Base-by-base conservation (phyloP, 2,888 invertebrate species). In the Acheta domesticus region DNA sequence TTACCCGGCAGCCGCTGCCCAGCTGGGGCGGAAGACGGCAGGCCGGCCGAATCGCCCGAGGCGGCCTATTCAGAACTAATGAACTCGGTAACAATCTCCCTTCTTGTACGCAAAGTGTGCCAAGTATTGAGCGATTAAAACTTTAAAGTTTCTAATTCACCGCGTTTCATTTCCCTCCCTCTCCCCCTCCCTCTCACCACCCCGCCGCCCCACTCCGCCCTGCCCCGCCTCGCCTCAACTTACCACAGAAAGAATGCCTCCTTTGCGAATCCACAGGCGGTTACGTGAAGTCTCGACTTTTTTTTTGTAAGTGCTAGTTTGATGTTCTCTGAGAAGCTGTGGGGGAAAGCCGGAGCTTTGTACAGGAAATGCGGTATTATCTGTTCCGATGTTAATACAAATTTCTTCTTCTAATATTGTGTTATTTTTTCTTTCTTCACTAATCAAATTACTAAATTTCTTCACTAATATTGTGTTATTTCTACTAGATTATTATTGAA, bases 71-170 rank as follows among this genome's bases (percentile, higher is more conserved):
- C 62, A 62, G 16, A 62, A 62, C 62, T 62, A 62, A 62, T 62
- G 62, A 62, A 62, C 62, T 62, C 62, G 62, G 62, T 19, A 62
- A 62, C 62, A 62, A 62, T 62, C n/a, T 62, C 62, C n/a, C 16
- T 62, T n/a, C 62, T 62, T 62, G 62, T 62, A 62, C 62, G 16
- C 62, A n/a, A 62, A 62, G 62, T 62, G 62, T 62, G 62, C 62
- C 62, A 62, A 62, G 62, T 62, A 62, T 62, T 62, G 62, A 62
- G 62, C 62, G 62, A 62, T 62, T 62, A 62, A 19, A 62, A 62
- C 62, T 62, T n/a, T 62, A 14, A 62, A 62, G 62, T 62, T 62
- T 62, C 62, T 62, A 62, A n/a, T 62, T 19, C 62, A 19, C 62
- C 62, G 62, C 62, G 62, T 62, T 62, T 62, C 62, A 62, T 62